Evolutionary conservation across 2,113 vertebrate species (phyloP), one percentile per base, ranked within the genome.

Genomic region (Cettia cetti): DNA sequence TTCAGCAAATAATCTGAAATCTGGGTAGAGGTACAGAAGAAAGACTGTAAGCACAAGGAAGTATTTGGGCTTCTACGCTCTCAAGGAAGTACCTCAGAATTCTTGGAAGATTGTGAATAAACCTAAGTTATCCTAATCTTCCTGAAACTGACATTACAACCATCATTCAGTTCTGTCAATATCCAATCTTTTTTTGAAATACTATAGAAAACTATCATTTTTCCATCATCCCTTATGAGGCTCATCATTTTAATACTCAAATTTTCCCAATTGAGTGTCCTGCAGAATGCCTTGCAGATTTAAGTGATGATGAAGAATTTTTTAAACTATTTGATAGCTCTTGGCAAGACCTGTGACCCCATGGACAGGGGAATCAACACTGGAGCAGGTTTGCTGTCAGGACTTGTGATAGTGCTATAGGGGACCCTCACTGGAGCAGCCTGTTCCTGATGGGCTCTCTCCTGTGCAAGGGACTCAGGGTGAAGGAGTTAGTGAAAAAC

Each of bases 351-450:
- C 19, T 54, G 19, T 45, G 18, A 59, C 22, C 10, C 28, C 5
- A 5, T 2, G 6, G 13, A n/a, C 13, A 24, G 9, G 2, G 17
- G 2, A 54, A 19, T 8, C 13, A 17, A 28, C 0, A 0, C 7
- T 54, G 50, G 6, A 56, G 13, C 5, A 30, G 8, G 13, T 40
- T 45, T 72, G 3, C 17, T 33, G 56, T 19, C 33, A 76, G 39
- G 24, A 40, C 9, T 17, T 74, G 14, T 75, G n/a, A 64, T n/a
- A 39, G 69, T 11, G 14, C 39, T 3, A 0, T 2, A 8, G n/a
- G 10, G 10, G 4, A 53, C 2, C 2, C 5, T 22, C 0, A 1
- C 3, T 53, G 31, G 3, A 72, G 11, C 7, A 76, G 15, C 5
- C 15, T 44, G 7, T 3, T 35, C 26, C 10, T 60, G 45, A 31